Base-by-base conservation (phyloP, 2,888 invertebrate species). In the Temnothorax ravouxi region DNA sequence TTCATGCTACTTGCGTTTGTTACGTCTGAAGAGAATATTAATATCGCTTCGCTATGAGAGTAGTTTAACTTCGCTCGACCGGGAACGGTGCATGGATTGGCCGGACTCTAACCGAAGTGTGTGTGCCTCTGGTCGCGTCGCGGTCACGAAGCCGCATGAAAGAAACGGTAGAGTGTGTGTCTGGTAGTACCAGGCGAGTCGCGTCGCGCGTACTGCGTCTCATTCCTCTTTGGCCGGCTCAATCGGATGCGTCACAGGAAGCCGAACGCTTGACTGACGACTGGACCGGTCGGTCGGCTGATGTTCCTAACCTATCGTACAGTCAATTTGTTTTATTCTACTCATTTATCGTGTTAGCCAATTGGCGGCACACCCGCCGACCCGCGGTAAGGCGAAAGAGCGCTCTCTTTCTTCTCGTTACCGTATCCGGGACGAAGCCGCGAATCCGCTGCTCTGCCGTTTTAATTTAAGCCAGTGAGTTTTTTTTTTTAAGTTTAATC, bases 141-240 rank as follows among this genome's bases (percentile, higher is more conserved):
- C 44, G 81, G 52, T 69, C 75, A 54, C 87, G 77, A 77, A 82
- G 80, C 86, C 79, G 84, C 86, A 85, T 87, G 84, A 88, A 87
- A 87, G 86, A 84, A 84, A 87, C 77, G 84, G 71, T 87, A 84
- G 62, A 62, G 72, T 47, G 44, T 72, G 92, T 91, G 92, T 89
- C 92, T 92, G 92, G 89, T 86, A 81, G 92, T 92, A 88, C 92
- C 92, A 92, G 92, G 87, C 92, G 47, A 84, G 77, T 64, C 83
- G 79, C 82, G 72, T 72, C 29, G 61, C 69, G 34, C 25, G 54
- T 89, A 91, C 81, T 88, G 90, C 87, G 88, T 88, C 83, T 90
- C 88, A 84, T 91, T 91, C 86, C 88, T 90, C 86, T 85, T 89
- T 80, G 59, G 83, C 44, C 64, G 83, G 88, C 86, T 86, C 84